phyloP scores from a whole-genome alignment of 2,113 vertebrate genomes.

The Tupaia tana region DNA sequence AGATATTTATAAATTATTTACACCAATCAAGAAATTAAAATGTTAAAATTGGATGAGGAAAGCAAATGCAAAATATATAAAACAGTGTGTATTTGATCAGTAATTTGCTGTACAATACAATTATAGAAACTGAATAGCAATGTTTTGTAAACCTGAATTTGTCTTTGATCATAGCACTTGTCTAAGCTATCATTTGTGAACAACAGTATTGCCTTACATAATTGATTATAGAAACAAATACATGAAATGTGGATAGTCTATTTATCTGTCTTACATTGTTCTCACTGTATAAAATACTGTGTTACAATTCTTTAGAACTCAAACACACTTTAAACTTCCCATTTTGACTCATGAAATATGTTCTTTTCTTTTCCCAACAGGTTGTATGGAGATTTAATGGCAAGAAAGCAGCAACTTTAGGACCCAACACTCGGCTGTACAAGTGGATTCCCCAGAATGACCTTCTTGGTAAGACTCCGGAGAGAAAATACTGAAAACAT shows the following conservation, averaged over 20 bases:
- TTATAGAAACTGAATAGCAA: not conserved
- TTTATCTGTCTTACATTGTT: not conserved
- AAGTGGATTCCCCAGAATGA: conserved; percentile 69
- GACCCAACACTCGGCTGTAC: not conserved
- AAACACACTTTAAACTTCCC: not conserved
- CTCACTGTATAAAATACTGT: not conserved
- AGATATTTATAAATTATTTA: too few species aligned
- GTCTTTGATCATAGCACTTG: not conserved
- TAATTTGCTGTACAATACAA: too few species aligned
- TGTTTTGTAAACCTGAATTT: not conserved
- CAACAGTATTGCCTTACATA: not conserved
- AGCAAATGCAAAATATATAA: not conserved
- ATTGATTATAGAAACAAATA: not conserved
- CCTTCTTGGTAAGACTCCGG: too few species aligned
- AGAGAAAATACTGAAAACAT: too few species aligned
- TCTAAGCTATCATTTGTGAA: not conserved
- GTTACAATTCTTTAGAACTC: not conserved
- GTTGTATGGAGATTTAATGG: conserved; percentile 90
- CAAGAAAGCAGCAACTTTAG: conserved; percentile 38
- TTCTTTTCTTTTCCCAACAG: conserved; percentile 74
- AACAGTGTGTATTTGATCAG: too few species aligned
- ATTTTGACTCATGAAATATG: not conserved
- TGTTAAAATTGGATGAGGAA: not conserved
- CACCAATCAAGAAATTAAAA: not conserved
- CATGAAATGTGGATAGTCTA: not conserved